phyloP scores from a whole-genome alignment of 2,888 invertebrate genomes.

The Ramazzottius varieornatus region DNA sequence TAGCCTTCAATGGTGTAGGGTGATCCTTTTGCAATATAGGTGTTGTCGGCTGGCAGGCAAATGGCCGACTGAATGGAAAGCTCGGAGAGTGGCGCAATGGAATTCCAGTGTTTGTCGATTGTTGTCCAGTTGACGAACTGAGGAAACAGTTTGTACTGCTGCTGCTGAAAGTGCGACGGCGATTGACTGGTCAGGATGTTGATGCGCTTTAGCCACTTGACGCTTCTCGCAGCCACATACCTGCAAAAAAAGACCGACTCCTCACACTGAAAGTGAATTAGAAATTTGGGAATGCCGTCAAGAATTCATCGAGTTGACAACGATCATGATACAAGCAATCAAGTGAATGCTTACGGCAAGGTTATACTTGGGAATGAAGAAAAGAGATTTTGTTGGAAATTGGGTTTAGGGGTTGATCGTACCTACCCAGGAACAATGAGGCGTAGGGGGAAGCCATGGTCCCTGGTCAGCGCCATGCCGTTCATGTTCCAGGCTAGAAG shows the following conservation, averaged over 20 bases:
- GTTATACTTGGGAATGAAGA: too few species aligned
- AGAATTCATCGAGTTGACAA: too few species aligned
- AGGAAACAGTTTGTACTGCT: constrained; percentile 25
- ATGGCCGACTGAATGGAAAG: neutral
- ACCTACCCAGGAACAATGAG: constrained; percentile 25
- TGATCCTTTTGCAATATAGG: neutral
- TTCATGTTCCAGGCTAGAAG: constrained; percentile 28
- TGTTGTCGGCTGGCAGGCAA: neutral
- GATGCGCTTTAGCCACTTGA: constrained; percentile 23
- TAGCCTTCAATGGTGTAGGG: neutral
- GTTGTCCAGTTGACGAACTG: constrained; percentile 6
- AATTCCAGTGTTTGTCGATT: neutral
- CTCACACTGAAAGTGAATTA: too few species aligned
- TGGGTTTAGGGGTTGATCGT: constrained; percentile 9
- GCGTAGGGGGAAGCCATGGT: constrained; percentile 27
- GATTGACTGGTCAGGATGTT: constrained; percentile 23
- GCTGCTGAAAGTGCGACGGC: constrained; percentile 26
- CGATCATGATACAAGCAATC: too few species aligned
- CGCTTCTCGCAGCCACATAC: constrained; percentile 14
- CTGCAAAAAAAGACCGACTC: too few species aligned
- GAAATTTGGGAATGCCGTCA: too few species aligned
- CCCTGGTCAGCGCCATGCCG: constrained; percentile 22
- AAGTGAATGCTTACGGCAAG: neutral
- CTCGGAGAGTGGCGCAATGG: neutral
- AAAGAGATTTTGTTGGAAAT: neutral